phyloP scores from a whole-genome alignment of 2,113 vertebrate species.

The Boleophthalmus pectinirostris region DNA sequence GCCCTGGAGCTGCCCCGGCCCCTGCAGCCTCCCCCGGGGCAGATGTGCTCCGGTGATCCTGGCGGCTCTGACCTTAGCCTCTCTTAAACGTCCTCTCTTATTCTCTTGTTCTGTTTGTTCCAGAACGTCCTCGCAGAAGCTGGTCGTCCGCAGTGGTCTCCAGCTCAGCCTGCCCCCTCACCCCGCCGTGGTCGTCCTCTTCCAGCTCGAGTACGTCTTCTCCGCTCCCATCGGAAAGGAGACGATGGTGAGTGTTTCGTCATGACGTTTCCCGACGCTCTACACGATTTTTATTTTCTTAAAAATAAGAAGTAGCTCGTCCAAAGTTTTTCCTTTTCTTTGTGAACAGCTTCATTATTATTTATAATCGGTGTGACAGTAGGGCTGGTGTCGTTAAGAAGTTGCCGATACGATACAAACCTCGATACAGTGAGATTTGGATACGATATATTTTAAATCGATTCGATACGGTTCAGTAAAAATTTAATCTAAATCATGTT shows the following conservation, averaged over 20 bases:
- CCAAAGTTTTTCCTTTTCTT: too few species aligned
- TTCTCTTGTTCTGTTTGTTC: background rate
- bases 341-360: too few species aligned
- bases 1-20: background rate
- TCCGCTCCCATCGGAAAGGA: conserved; percentile 64
- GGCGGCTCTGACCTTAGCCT: conserved; percentile 3
- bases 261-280: too few species aligned
- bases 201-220: conserved; percentile 91
- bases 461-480: too few species aligned
- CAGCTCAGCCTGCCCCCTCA: conserved; percentile 85
- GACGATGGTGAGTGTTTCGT: conserved; percentile 75
- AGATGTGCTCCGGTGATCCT: background rate
- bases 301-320: too few species aligned
- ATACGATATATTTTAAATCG: too few species aligned
- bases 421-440: too few species aligned
- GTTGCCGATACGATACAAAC: too few species aligned
- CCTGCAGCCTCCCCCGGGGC: background rate
- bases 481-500: too few species aligned
- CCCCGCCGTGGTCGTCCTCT: conserved; percentile 77
- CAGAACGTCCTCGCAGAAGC: conserved; percentile 59
- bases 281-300: too few species aligned
- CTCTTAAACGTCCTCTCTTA: background rate
- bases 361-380: too few species aligned
- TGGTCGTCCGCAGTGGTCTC: conserved; percentile 86
- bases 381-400: too few species aligned